Percentiles rank a stretch among this genome's conserved stretches.
Evolutionary conservation across 2,113 vertebrate genomes (phyloP).

Genomic region (Neotragus pygmaeus): DNA sequence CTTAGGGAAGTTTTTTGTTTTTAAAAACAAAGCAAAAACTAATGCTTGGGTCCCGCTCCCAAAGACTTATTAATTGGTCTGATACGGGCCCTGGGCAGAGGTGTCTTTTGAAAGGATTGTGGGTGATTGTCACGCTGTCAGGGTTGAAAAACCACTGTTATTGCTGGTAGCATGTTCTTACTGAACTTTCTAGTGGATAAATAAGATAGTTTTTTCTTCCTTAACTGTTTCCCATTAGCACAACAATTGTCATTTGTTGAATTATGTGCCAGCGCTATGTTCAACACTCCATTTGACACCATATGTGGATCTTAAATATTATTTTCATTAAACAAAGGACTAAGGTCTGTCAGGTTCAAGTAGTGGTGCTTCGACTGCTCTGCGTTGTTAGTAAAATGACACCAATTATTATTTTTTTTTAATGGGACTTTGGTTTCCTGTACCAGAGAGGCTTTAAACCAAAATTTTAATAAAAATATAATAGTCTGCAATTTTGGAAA

Average conservation of each 20-base stretch:
- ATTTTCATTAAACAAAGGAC: neutral
- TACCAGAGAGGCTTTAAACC: neutral
- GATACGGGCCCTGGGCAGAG: neutral
- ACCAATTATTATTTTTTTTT: neutral
- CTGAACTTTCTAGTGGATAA: neutral
- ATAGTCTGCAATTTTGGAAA: conserved; percentile 13
- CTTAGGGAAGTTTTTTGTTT: neutral
- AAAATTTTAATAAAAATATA: conserved; percentile 32
- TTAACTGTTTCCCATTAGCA: neutral
- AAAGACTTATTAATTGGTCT: neutral
- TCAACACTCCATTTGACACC: neutral
- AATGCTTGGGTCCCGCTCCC: neutral
- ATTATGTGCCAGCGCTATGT: neutral
- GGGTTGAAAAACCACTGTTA: neutral
- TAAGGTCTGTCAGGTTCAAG: neutral
- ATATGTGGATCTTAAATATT: neutral
- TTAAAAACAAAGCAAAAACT: neutral
- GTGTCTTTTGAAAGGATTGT: conserved; percentile 18
- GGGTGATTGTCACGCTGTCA: neutral
- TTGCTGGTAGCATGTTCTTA: neutral
- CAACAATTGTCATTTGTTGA: neutral
- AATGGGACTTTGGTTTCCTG: neutral
- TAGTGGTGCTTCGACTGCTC: neutral
- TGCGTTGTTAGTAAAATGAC: conserved; percentile 12
- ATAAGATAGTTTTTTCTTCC: neutral